These are phyloP conservation scores for Drosophila malerkotliana DNA, from an alignment of 1,140 invertebrate genomes.

Conservation along the genomic window DNA sequence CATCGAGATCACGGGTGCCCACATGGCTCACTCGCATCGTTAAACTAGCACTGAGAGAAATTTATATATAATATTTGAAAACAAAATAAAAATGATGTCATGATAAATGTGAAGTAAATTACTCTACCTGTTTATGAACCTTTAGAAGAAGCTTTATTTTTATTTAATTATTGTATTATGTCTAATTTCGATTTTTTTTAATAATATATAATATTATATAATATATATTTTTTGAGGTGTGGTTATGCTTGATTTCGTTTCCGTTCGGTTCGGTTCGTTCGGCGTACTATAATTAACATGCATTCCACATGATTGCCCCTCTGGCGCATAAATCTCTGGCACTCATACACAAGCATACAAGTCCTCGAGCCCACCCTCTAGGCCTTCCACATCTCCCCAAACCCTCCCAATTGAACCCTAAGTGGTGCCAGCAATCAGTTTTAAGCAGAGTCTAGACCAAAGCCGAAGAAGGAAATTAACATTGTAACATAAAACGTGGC, in stretches of 20 bases:
- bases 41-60: constrained; percentile 11
- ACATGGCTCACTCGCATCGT: constrained; percentile 25
- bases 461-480: constrained; percentile 70
- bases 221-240: constrained; percentile 17
- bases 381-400: constrained; percentile 4
- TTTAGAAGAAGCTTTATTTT: too few species aligned
- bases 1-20: constrained; percentile 44
- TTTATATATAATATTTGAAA: too few species aligned
- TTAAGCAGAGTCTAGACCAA: constrained; percentile 61
- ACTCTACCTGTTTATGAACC: too few species aligned
- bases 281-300: constrained; percentile 75
- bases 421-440: constrained; percentile 64
- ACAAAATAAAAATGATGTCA: background rate
- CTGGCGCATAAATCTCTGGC: constrained; percentile 68
- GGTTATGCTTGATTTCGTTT: constrained; percentile 35
- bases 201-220: background rate
- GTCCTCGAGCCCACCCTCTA: background rate
- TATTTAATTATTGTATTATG: too few species aligned
- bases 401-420: constrained; percentile 10
- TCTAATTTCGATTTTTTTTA: background rate
- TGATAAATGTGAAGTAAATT: background rate
- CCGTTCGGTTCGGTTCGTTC: constrained; percentile 40
- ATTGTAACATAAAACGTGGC: constrained; percentile 76
- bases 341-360: constrained; percentile 25
- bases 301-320: constrained; percentile 78